These are phyloP conservation scores for Eurystomus glaucurus DNA, from an alignment of 2,797 vertebrate genomes.

Conservation along the genomic window DNA sequence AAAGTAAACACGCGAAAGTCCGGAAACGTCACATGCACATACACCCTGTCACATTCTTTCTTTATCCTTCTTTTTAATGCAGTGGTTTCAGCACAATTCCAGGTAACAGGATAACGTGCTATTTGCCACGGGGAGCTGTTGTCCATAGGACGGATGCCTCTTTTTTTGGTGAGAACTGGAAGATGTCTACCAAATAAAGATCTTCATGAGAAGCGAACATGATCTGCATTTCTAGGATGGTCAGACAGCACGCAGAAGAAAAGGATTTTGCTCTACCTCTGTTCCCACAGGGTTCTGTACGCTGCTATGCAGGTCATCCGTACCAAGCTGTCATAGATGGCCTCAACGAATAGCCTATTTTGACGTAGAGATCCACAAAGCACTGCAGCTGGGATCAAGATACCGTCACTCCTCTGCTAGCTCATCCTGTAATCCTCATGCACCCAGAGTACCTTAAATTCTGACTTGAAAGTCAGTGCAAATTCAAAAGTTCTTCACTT, in stretches of 20 bases:
- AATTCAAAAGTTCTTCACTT: neutral
- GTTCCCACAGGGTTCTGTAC: neutral
- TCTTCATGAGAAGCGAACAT: neutral
- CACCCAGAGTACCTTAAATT: neutral
- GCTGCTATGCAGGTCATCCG: neutral
- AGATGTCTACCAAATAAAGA: neutral
- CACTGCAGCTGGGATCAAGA: neutral
- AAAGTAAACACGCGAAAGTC: neutral
- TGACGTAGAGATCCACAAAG: neutral
- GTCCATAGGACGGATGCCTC: neutral
- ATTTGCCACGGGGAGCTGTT: neutral
- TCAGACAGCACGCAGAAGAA: neutral
- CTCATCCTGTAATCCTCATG: neutral
- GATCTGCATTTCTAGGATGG: neutral
- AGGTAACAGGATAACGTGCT: neutral
- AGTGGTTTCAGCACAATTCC: neutral
- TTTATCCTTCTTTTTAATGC: neutral
- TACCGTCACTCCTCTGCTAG: neutral
- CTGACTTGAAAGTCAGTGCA: neutral
- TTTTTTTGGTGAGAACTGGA: neutral
- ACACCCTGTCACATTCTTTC: neutral
- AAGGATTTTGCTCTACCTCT: neutral
- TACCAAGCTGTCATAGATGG: neutral
- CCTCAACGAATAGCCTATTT: neutral
- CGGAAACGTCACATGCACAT: neutral